A percentile compares a stretch with the other conserved stretches of the same genome.
Conservation (phyloP, 1,140 invertebrate genomes). For the Aphis craccivora region DNA sequence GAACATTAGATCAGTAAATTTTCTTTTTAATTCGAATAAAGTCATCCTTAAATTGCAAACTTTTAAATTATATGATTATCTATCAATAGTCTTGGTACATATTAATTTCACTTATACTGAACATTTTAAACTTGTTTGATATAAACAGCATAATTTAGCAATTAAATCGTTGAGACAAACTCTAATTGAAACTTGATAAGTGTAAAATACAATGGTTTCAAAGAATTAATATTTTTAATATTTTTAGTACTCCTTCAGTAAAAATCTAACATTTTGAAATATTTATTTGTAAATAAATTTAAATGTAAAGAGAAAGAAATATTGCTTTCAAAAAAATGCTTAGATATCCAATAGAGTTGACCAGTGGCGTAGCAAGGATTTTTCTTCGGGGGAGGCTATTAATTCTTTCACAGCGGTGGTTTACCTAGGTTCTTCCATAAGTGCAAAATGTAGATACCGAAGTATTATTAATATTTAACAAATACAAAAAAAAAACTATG, state of each 20-base stretch:
- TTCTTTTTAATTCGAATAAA: background rate
- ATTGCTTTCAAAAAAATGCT: background rate
- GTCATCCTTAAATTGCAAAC: background rate
- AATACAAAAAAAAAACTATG: too few species aligned
- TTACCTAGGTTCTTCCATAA: too few species aligned
- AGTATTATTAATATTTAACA: too few species aligned
- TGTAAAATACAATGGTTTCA: background rate
- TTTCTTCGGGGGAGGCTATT: too few species aligned
- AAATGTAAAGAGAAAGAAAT: background rate
- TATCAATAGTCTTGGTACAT: background rate
- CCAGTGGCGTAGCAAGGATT: too few species aligned
- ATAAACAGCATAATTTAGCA: background rate
- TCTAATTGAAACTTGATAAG: background rate
- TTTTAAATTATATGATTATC: background rate
- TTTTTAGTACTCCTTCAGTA: background rate
- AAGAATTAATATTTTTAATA: background rate
- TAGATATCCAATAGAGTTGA: background rate
- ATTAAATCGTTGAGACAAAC: background rate
- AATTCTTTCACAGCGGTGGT: too few species aligned
- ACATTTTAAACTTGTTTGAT: background rate
- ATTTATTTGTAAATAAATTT: background rate
- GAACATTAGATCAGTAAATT: background rate
- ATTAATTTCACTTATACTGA: background rate
- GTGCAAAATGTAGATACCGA: too few species aligned
- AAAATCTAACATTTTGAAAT: background rate